phyloP scores from a whole-genome alignment of 2,113 vertebrate genomes.

The Talpa occidentalis region DNA sequence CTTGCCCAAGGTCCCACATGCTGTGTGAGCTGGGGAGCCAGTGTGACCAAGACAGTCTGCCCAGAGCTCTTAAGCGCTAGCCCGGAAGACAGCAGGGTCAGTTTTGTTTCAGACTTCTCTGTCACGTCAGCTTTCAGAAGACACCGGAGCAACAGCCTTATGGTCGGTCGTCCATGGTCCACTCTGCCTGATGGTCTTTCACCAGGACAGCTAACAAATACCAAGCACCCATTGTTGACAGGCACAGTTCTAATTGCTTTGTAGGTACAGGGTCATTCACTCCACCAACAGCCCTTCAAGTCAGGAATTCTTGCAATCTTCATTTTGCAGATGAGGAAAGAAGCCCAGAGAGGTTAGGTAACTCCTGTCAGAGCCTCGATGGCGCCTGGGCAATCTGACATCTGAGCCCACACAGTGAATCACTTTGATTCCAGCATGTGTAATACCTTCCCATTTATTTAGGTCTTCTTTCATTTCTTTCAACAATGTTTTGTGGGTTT shows the following conservation, averaged over 20 bases:
- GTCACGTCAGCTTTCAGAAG: neutral
- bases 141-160: neutral
- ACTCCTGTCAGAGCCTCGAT: neutral
- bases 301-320: constrained; percentile 8
- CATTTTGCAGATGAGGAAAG: constrained; percentile 13
- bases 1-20: neutral
- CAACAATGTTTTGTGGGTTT: neutral
- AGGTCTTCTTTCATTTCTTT: neutral
- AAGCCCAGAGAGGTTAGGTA: neutral
- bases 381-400: neutral
- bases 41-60: neutral
- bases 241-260: neutral
- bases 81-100: neutral
- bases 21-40: neutral
- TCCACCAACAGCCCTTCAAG: neutral
- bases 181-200: neutral
- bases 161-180: neutral
- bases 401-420: neutral
- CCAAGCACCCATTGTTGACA: neutral
- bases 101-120: too few relatives aligned
- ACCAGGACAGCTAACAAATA: neutral
- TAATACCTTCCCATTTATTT: neutral
- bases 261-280: neutral
- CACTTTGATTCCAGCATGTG: neutral
- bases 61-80: neutral